These are phyloP conservation scores for Daktulosphaira vitifoliae DNA, from an alignment of 1,140 invertebrate genomes.

Conservation along the genomic window DNA sequence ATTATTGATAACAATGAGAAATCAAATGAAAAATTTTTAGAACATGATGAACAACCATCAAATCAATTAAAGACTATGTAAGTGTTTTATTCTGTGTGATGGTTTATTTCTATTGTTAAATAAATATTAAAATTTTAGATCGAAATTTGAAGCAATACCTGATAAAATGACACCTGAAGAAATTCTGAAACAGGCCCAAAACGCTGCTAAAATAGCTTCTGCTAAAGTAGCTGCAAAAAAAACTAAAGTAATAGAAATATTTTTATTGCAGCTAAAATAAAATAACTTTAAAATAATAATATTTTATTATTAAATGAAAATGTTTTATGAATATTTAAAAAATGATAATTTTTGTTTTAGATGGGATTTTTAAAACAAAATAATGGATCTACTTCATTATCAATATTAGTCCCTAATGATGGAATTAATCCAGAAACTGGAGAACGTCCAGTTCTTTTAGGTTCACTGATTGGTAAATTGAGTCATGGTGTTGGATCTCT, in stretches of 20 bases:
- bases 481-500: conserved; percentile 62
- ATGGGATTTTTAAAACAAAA: conserved; percentile 74
- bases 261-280: background rate
- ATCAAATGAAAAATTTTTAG: background rate
- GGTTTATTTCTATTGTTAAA: no score
- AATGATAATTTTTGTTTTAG: conserved; percentile 43
- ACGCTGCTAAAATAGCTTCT: conserved; percentile 56
- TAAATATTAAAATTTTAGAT: conserved; percentile 40
- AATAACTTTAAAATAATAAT: no score
- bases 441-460: conserved; percentile 73
- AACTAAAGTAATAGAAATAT: conserved; percentile 42
- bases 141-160: conserved; percentile 67
- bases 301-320: no score
- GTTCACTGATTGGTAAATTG: conserved; percentile 63
- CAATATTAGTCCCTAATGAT: conserved; percentile 72
- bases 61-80: conserved; percentile 12
- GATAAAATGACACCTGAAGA: conserved; percentile 73
- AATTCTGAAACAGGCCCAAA: conserved; percentile 61
- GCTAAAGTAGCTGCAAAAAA: conserved; percentile 54
- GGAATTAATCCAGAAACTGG: conserved; percentile 57
- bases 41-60: conserved; percentile 1
- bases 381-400: conserved; percentile 80
- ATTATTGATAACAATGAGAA: conserved; percentile 25
- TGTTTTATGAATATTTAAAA: no score
- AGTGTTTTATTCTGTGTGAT: background rate